Evolutionary conservation across 2,888 invertebrate genomes (phyloP).

Genomic region (Cephus pygmeus): DNA sequence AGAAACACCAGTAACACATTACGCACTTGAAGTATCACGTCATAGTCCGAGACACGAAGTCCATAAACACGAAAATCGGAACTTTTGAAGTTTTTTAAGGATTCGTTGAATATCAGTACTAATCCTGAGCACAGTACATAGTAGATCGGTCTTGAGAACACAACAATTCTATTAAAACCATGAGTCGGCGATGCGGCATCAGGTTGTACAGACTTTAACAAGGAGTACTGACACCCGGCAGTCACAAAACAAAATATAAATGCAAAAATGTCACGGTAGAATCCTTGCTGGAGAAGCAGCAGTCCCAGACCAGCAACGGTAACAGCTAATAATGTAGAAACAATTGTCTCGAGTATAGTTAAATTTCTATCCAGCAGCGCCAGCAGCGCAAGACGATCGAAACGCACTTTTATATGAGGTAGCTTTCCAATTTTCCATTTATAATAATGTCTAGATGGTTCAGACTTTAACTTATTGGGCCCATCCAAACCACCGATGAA

Average conservation of each 20-base stretch:
- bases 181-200: conserved; percentile 99
- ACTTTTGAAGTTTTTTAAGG: conserved; percentile 61
- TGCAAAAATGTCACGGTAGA: conserved; percentile 92
- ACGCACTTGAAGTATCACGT: conserved; percentile 75
- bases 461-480: conserved; percentile 69
- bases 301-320: conserved; percentile 89
- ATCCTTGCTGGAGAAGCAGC: conserved; percentile 81
- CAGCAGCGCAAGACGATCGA: conserved; percentile 92
- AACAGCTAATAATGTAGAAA: conserved; percentile 86
- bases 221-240: conserved; percentile 96
- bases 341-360: conserved; percentile 82
- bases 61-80: conserved; percentile 66
- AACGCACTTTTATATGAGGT: conserved; percentile 80
- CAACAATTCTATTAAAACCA: conserved; percentile 94
- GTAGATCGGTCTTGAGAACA: conserved; percentile 90
- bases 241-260: conserved; percentile 98
- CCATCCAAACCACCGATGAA: conserved; percentile 72
- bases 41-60: conserved; percentile 69
- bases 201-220: conserved; percentile 97
- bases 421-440: conserved; percentile 73
- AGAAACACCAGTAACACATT: conserved; percentile 84
- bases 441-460: conserved; percentile 73
- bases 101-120: conserved; percentile 58
- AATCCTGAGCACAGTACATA: conserved; percentile 79
- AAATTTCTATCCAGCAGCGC: conserved; percentile 94